Evolutionary conservation across 2,888 invertebrate genomes (phyloP).

Genomic region (Eubasilissa splendida): DNA sequence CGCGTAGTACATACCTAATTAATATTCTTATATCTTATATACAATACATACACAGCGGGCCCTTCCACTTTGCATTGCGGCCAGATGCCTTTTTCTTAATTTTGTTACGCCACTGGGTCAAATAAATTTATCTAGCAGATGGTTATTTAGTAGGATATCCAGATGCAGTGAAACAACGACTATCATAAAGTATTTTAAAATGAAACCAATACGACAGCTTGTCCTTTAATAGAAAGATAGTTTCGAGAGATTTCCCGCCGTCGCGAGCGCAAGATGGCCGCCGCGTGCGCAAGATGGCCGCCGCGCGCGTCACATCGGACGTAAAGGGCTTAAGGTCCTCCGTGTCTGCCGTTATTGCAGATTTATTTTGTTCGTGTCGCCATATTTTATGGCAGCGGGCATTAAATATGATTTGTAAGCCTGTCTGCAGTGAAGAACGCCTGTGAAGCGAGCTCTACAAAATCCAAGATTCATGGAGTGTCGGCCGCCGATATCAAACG

Average conservation of each 20-base stretch:
- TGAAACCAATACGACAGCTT: too few relatives aligned
- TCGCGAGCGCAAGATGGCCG: neutral
- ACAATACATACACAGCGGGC: too few relatives aligned
- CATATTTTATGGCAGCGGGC: slow-evolving; percentile 49
- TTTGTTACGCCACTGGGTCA: too few relatives aligned
- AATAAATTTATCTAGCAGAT: too few relatives aligned
- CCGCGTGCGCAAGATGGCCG: slow-evolving; percentile 26
- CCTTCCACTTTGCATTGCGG: too few relatives aligned
- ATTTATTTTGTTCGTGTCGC: slow-evolving; percentile 52
- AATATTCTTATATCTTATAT: too few relatives aligned
- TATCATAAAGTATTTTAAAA: too few relatives aligned
- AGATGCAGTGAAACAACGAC: too few relatives aligned
- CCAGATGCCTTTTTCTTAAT: too few relatives aligned
- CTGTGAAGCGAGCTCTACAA: neutral
- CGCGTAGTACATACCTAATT: too few relatives aligned
- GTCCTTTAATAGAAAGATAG: neutral
- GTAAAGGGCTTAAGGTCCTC: slow-evolving; percentile 19
- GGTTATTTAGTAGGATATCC: too few relatives aligned
- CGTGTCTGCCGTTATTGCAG: slow-evolving; percentile 46
- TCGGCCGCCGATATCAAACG: neutral
- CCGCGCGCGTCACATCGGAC: slow-evolving; percentile 27
- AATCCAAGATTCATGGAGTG: slow-evolving; percentile 4
- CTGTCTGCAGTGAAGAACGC: slow-evolving; percentile 28
- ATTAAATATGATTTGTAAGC: slow-evolving; percentile 55
- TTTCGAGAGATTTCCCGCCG: neutral